These are phyloP conservation scores for Circaetus gallicus DNA, from an alignment of 2,113 vertebrate species.

Conservation along the genomic window DNA sequence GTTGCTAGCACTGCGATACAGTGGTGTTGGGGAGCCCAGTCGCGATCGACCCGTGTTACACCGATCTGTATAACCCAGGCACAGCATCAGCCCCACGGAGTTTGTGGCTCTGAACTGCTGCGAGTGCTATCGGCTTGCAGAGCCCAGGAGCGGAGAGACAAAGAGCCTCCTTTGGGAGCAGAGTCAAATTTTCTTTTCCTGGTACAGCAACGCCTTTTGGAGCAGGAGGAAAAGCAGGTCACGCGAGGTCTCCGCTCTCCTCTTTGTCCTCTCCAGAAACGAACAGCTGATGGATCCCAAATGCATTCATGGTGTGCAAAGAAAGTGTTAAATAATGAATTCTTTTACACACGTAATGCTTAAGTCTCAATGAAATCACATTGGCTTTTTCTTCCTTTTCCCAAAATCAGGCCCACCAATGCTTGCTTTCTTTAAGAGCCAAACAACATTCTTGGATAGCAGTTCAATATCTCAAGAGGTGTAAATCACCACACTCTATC, in stretches of 20 bases:
- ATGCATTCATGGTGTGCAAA: not conserved
- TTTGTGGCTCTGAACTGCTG: fast-evolving
- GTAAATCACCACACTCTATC: constrained; percentile 67
- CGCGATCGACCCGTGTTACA: fast-evolving
- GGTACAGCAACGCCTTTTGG: not conserved
- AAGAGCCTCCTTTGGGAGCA: not conserved
- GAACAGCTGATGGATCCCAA: constrained; percentile 21
- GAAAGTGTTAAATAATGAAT: constrained; percentile 39
- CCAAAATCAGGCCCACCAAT: constrained; percentile 35
- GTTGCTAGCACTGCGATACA: fast-evolving
- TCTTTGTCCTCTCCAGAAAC: not conserved
- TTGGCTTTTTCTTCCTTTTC: not conserved
- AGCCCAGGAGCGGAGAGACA: not conserved
- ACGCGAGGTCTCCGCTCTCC: not conserved
- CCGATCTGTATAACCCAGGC: fast-evolving
- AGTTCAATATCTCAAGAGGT: constrained; percentile 64
- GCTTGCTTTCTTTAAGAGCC: constrained; percentile 56
- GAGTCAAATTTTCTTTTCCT: not conserved
- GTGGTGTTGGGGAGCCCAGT: not conserved
- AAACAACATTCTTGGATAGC: constrained; percentile 69
- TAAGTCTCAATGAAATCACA: constrained; percentile 55
- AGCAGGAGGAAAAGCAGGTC: not conserved
- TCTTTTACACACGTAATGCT: constrained; percentile 14
- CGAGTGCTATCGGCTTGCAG: fast-evolving
- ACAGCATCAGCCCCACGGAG: not conserved